Evolutionary conservation across 37 sponge, comb jelly and placozoan genomes (phyloP).

Genomic region (Cladorhizidae sp.): DNA sequence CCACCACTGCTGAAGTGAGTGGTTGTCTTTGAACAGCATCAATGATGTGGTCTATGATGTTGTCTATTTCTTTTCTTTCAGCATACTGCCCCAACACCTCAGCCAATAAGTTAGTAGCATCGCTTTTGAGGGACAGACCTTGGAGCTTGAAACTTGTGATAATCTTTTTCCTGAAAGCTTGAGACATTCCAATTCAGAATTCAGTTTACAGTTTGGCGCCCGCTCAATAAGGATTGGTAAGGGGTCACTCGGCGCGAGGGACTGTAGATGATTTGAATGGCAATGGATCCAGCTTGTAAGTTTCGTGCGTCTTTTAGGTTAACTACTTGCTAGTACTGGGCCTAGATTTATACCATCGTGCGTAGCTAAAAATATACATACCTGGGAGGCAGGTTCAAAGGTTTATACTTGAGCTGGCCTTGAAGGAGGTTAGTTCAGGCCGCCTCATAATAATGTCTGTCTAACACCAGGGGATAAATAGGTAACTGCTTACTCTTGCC

Average conservation of each 20-base stretch:
- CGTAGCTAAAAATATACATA: too few species aligned
- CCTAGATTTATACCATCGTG: too few species aligned
- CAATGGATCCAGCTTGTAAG: background rate
- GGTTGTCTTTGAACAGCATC: conserved; percentile 81
- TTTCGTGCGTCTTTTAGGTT: too few species aligned
- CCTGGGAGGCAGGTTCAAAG: too few species aligned
- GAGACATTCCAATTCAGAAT: background rate
- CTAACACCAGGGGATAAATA: too few species aligned
- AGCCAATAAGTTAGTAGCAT: conserved; percentile 55
- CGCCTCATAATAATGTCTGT: too few species aligned
- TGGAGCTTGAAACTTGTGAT: conserved; percentile 75
- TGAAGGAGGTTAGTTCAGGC: too few species aligned
- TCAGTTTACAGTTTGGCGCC: background rate
- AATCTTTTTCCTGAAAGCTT: conserved; percentile 35
- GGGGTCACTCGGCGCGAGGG: too few species aligned
- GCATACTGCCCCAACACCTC: conserved; percentile 57
- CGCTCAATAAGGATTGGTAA: too few species aligned
- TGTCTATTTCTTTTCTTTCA: conserved; percentile 31
- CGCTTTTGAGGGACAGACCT: conserved; percentile 64
- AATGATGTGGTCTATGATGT: conserved; percentile 66
- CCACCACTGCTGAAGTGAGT: conserved; percentile 45
- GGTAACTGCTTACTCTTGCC: too few species aligned
- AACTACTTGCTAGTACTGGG: too few species aligned
- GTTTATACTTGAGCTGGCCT: too few species aligned
- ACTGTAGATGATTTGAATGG: background rate